Evolutionary conservation across 2,113 vertebrate species (phyloP).

Genomic region (Sarotherodon lohbergeri): DNA sequence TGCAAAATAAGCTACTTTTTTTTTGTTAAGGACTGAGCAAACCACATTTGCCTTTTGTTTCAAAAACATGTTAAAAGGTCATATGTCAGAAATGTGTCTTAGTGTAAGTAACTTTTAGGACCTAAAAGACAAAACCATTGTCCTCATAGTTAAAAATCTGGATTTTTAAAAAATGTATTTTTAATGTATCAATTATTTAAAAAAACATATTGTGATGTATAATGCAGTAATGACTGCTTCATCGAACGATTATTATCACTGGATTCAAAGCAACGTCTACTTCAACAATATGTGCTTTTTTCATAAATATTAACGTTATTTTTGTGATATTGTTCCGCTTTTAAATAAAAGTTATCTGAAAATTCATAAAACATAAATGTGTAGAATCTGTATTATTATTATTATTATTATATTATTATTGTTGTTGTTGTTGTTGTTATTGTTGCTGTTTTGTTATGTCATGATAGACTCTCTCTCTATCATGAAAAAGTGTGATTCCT

Average conservation of each 20-base stretch:
- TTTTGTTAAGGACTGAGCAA: neutral
- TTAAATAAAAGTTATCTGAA: neutral
- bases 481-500: neutral
- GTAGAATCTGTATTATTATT: neutral
- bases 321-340: neutral
- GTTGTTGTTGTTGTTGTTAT: too few relatives aligned
- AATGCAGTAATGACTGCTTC: neutral
- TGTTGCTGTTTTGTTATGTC: neutral
- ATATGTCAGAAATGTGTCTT: neutral
- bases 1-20: neutral
- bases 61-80: neutral
- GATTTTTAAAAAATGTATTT: rapidly evolving
- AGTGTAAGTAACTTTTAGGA: neutral
- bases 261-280: neutral
- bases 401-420: too few relatives aligned
- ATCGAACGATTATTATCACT: rapidly evolving
- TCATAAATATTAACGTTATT: neutral
- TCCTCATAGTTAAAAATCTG: neutral
- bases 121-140: neutral
- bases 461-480: rapidly evolving
- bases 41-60: rapidly evolving
- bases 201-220: neutral
- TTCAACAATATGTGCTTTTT: neutral
- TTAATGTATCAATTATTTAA: neutral
- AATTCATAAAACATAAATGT: neutral